Percentiles rank a stretch among this genome's conserved stretches.
Conservation (phyloP, 1,140 invertebrate species). For the Macrobrachium rosenbergii region DNA sequence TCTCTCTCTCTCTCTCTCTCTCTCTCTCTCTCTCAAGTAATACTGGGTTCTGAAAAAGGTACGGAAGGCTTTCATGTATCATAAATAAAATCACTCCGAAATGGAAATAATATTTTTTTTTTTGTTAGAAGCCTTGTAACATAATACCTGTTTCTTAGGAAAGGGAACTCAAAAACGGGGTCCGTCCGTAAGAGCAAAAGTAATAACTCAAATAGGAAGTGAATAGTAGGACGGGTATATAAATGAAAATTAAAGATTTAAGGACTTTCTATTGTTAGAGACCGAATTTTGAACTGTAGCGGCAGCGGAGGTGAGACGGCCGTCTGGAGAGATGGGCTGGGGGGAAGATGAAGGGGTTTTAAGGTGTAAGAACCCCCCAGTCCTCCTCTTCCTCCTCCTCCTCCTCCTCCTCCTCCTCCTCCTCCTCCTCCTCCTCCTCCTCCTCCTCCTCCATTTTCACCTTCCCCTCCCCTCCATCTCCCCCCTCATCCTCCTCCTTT, state of each 20-base stretch:
- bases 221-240: slow-evolving; percentile 31
- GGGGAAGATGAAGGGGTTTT: not conserved
- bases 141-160: no score
- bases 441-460: not conserved
- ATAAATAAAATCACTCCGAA: no score
- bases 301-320: slow-evolving; percentile 1
- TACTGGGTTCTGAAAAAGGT: no score
- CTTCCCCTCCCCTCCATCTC: not conserved
- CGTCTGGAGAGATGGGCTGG: not conserved
- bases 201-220: slow-evolving; percentile 40
- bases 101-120: no score
- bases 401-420: not conserved
- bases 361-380: not conserved
- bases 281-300: not conserved
- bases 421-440: not conserved
- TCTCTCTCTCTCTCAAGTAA: no score
- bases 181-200: not conserved
- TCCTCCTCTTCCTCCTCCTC: not conserved
- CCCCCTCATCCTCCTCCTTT: not conserved
- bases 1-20: no score
- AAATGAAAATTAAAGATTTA: slow-evolving; percentile 53
- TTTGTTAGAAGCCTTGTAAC: no score
- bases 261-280: slow-evolving; percentile 22
- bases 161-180: not conserved
- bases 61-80: no score